These are phyloP conservation scores for Dioctria linearis DNA, from an alignment of 2,888 invertebrate genomes.

Conservation along the genomic window DNA sequence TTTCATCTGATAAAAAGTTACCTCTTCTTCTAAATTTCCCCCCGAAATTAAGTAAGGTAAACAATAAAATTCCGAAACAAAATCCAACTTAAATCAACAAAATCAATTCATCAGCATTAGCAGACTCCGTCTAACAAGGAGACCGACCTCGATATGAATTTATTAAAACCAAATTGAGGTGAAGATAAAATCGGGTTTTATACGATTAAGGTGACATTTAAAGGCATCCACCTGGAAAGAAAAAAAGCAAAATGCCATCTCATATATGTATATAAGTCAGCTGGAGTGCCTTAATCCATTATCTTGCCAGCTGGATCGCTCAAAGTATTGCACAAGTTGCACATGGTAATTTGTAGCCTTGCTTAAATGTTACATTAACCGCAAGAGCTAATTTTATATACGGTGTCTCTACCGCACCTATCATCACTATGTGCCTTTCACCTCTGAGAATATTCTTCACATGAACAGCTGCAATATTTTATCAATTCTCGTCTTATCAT, in stretches of 20 bases:
- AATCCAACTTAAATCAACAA: too few relatives aligned
- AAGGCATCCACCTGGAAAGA: conserved; percentile 21
- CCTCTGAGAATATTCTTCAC: neutral
- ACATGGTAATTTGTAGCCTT: conserved; percentile 47
- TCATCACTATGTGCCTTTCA: conserved; percentile 19
- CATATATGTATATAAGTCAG: neutral
- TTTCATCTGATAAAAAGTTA: too few relatives aligned
- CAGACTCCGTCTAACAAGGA: neutral
- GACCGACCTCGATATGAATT: neutral
- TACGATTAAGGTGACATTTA: conserved; percentile 1
- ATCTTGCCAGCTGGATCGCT: neutral
- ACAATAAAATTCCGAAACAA: too few relatives aligned
- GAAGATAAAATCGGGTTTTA: neutral
- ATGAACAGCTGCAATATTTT: conserved; percentile 28
- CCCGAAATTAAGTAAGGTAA: too few relatives aligned
- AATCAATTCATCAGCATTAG: too few relatives aligned
- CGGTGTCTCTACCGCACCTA: conserved; percentile 11
- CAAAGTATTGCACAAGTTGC: conserved; percentile 30
- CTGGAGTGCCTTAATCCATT: conserved; percentile 10
- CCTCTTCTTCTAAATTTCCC: too few relatives aligned
- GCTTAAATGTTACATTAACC: conserved; percentile 23
- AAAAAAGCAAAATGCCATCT: neutral
- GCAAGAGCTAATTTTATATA: conserved; percentile 23
- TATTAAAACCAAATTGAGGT: neutral
- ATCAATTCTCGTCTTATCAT: conserved; percentile 15